Base-by-base conservation (phyloP, 53 echinoderm and acorn worm species). In the Holothuria leucospilota region DNA sequence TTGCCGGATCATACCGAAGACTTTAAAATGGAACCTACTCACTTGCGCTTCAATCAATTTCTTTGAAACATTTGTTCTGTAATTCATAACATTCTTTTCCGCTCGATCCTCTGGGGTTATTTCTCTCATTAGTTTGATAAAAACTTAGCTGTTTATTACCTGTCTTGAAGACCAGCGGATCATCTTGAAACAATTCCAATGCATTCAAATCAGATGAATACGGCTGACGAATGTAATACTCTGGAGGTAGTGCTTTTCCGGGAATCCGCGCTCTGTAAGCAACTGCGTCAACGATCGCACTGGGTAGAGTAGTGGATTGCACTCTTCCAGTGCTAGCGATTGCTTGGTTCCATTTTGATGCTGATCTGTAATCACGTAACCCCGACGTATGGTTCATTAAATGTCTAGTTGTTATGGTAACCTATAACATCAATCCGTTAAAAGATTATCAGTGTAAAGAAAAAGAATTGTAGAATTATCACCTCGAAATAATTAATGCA, bases 371-470 rank as follows among this genome's bases (percentile, higher is more conserved):
- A 75, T 75, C 53, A 75, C 75, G 75, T 26, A 75, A 24, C 52
- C 75, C 75, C 23, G 75, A 49, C n/a, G 75, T 75, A 24, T 75
- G 75, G 26, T 49, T 75, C 75, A 75, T 75, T 20, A 75, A 52
- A 24, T 75, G 75, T 23, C 75, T 75, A 8, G 75, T 75, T 24
- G 75, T 49, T 38, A 75, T 49, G 39, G 75, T 51, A 51, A 75
- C 53, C 75, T 75, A 26, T 18, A 34, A 8, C 49, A 21, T 75
- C 8, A 52, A 23, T 75, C 15, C 24, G 10, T 39, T 39, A 12
- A 21, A 13, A 27, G 30, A 67, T 67, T 7, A 29, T 13, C 26
- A 30, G 24, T 67, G 67, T 29, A 30, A 29, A 67, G 20, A 67
- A 67, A 1, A 67, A 63, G 23, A 18, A 34, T 34, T 34, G 0